These are phyloP conservation scores for Agapetus fuscipes DNA, from an alignment of 2,888 invertebrate species.

Conservation along the genomic window DNA sequence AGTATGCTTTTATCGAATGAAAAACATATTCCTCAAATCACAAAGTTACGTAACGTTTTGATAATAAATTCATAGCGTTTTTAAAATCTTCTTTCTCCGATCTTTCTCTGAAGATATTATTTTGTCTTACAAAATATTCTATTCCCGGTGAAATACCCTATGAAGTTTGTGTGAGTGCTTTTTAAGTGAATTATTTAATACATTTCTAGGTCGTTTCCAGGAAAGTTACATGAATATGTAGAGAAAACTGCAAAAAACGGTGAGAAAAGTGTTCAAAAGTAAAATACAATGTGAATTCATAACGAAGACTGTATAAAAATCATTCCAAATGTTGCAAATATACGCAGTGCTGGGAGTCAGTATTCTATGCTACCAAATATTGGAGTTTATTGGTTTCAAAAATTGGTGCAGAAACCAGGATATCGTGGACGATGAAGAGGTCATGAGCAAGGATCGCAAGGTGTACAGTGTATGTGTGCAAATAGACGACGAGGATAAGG, in stretches of 20 bases:
- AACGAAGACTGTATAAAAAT: neutral
- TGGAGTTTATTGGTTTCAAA: constrained; percentile 14
- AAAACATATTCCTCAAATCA: too few relatives aligned
- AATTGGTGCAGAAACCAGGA: constrained; percentile 11
- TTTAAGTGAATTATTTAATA: too few relatives aligned
- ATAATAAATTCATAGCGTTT: too few relatives aligned
- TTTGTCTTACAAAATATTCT: too few relatives aligned
- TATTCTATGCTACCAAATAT: constrained; percentile 16
- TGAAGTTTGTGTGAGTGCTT: too few relatives aligned
- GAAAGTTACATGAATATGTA: neutral
- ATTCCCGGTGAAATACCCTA: too few relatives aligned
- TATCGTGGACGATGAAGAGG: constrained; percentile 13
- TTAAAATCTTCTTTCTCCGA: too few relatives aligned
- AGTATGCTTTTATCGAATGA: too few relatives aligned
- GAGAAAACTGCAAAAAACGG: neutral
- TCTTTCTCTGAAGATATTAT: neutral
- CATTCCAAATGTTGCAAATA: constrained; percentile 10
- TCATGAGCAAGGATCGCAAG: constrained; percentile 7
- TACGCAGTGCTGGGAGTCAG: constrained; percentile 15
- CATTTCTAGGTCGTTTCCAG: too few relatives aligned
- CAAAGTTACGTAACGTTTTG: too few relatives aligned
- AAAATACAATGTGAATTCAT: neutral
- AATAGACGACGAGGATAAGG: constrained; percentile 11
- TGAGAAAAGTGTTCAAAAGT: neutral
- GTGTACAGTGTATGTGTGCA: constrained; percentile 17